Conservation (phyloP, 2,888 invertebrate genomes). For the Malachius bipustulatus region DNA sequence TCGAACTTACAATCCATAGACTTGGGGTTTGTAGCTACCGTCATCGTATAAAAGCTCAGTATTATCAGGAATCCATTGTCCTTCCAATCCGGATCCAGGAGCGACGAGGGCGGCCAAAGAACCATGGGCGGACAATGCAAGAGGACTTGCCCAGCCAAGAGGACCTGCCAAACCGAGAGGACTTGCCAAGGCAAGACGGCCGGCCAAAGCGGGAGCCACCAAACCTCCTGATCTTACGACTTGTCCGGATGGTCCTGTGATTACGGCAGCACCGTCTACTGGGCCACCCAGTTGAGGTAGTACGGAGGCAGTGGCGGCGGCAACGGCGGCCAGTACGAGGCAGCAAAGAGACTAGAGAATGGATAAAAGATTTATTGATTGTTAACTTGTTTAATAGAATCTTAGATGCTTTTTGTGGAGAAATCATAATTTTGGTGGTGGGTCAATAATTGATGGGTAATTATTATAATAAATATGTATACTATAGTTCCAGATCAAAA, state of each 20-base stretch:
- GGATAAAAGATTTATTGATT: too few species aligned
- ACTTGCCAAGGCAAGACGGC: neutral
- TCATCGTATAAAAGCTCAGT: conserved; percentile 27
- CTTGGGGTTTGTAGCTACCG: conserved; percentile 27
- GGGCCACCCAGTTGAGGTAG: conserved; percentile 13
- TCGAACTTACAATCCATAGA: conserved; percentile 15
- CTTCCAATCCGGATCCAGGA: conserved; percentile 19
- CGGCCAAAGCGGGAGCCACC: neutral
- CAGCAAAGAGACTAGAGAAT: conserved; percentile 21
- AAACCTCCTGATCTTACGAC: conserved; percentile 16
- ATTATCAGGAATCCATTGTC: conserved; percentile 27
- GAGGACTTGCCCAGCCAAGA: neutral
- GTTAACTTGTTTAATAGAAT: too few species aligned
- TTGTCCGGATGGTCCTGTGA: conserved; percentile 21
- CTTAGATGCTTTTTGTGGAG: too few species aligned
- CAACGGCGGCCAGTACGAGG: conserved; percentile 21
- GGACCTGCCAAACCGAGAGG: neutral
- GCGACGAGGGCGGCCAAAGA: conserved; percentile 3
- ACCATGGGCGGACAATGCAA: neutral
- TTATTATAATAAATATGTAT: too few species aligned
- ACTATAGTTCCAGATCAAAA: too few species aligned
- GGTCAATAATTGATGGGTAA: too few species aligned
- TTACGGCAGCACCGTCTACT: conserved; percentile 17
- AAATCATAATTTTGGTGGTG: too few species aligned
- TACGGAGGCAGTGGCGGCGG: conserved; percentile 18